phyloP scores from a whole-genome alignment of 1,140 invertebrate species.

The Leptinotarsa defecta region DNA sequence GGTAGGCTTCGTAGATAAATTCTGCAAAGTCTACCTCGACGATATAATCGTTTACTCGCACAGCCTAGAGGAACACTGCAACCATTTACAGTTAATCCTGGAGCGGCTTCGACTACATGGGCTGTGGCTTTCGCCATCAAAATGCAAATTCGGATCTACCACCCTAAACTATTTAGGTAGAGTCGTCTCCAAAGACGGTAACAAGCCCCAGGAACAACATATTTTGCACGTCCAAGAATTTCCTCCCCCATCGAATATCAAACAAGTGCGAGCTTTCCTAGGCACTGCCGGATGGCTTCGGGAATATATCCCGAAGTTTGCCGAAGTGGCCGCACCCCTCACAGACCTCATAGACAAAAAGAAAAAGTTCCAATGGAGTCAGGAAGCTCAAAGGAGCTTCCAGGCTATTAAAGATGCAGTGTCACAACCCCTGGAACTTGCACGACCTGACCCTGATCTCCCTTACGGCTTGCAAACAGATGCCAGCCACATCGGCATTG shows the following conservation, averaged over 20 bases:
- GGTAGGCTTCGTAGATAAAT: neutral
- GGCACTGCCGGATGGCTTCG: slow-evolving; percentile 43
- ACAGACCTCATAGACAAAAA: slow-evolving; percentile 36
- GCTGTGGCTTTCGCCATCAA: too few species aligned
- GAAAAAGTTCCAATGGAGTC: slow-evolving; percentile 13
- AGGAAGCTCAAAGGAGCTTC: slow-evolving; percentile 33
- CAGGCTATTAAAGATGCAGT: slow-evolving; percentile 46
- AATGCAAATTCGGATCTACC: too few species aligned
- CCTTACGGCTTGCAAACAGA: slow-evolving; percentile 51
- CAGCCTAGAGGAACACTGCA: neutral
- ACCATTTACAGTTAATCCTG: neutral
- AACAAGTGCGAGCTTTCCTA: slow-evolving; percentile 39
- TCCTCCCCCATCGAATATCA: neutral
- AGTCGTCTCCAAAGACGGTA: too few species aligned
- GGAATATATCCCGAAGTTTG: slow-evolving; percentile 41
- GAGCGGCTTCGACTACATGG: too few species aligned
- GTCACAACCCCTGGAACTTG: slow-evolving; percentile 27
- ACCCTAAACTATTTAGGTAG: too few species aligned
- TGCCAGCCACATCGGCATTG: slow-evolving; percentile 41
- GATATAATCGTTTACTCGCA: slow-evolving; percentile 23
- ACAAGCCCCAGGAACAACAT: slow-evolving; percentile 20
- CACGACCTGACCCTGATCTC: slow-evolving; percentile 39
- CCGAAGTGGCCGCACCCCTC: slow-evolving; percentile 30
- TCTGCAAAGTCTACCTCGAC: slow-evolving; percentile 17
- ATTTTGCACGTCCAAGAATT: neutral